Evolutionary conservation across 2,888 invertebrate genomes (phyloP).

Genomic region (Lacanobia oleracea): DNA sequence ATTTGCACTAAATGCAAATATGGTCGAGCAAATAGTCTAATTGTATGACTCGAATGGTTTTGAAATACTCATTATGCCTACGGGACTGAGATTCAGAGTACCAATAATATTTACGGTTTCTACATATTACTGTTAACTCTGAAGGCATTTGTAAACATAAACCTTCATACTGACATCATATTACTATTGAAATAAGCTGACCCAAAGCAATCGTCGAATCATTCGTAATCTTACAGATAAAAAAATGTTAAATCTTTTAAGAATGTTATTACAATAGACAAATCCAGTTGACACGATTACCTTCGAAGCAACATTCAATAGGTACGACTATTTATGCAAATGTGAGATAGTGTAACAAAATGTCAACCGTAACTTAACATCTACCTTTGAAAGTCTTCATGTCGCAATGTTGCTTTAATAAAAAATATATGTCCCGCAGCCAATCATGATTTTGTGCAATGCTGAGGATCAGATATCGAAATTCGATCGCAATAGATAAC

Average conservation of each 20-base stretch:
- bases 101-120: neutral
- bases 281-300: constrained; percentile 65
- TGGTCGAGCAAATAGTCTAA: neutral
- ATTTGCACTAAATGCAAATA: constrained; percentile 8
- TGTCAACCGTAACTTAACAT: constrained; percentile 80
- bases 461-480: constrained; percentile 62
- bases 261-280: constrained; percentile 55
- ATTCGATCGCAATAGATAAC: constrained; percentile 69
- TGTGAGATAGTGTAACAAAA: constrained; percentile 76
- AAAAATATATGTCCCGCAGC: constrained; percentile 71
- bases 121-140: neutral
- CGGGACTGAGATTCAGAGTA: neutral
- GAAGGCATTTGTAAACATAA: neutral
- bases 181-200: neutral
- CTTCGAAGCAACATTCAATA: constrained; percentile 72
- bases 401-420: constrained; percentile 79
- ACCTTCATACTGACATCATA: neutral
- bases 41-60: neutral
- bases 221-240: constrained; percentile 28
- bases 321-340: constrained; percentile 81
- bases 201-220: constrained; percentile 4
- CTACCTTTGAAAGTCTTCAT: constrained; percentile 73
- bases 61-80: neutral
- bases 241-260: constrained; percentile 32
- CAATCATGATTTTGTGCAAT: constrained; percentile 75